Evolutionary conservation across 2,888 invertebrate species (phyloP), one percentile per base, ranked within the genome.

Genomic region (Erebia palarica): DNA sequence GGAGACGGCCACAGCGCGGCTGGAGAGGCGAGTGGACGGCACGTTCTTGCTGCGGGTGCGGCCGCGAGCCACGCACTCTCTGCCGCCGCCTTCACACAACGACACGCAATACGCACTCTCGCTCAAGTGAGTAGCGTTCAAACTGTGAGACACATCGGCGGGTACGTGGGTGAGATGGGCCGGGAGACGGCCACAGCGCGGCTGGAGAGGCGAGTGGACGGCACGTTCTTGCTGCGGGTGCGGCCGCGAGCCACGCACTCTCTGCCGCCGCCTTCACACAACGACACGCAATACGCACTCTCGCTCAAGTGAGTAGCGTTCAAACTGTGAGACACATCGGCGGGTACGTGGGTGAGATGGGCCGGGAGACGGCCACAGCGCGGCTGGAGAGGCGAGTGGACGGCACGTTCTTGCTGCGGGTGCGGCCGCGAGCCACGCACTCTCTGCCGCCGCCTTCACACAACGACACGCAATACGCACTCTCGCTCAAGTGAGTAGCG

Each of bases 121-220:
- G 81, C 94, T 97, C 82, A 97, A 97, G 97, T 97, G 59, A 61
- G 73, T 47, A 11, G 47, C 47, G 3, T 3, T 13, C 0, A 47
- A 47, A 47, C 9, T 1, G 47, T 63, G 11, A 44, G n/a, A 14
- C 4, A 14, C 9, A 18, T 49, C 16, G 9, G 11, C 84, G 94
- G 96, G 97, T 97, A 97, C 87, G 97, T 97, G 63, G 97, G 97
- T 10, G 97, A 97, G 89, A 97, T 97, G 97, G 97, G 97, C 47
- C 94, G 97, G 70, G 96, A 96, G 79, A 95, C 94, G 73, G 97
- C 97, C 11, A 95, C 97, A 55, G 91, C 94, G 74, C 95, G 96
- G 66, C 91, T 98, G 75, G 97, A 97, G 84, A 94, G 95, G 75
- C 95, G 97, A 73, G 95, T 96, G 81, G 95, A 97, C 87, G 98